Evolutionary conservation across 2,797 vertebrate species (phyloP), one percentile per base, ranked within the genome.

Genomic region (Margarornis squamiger): DNA sequence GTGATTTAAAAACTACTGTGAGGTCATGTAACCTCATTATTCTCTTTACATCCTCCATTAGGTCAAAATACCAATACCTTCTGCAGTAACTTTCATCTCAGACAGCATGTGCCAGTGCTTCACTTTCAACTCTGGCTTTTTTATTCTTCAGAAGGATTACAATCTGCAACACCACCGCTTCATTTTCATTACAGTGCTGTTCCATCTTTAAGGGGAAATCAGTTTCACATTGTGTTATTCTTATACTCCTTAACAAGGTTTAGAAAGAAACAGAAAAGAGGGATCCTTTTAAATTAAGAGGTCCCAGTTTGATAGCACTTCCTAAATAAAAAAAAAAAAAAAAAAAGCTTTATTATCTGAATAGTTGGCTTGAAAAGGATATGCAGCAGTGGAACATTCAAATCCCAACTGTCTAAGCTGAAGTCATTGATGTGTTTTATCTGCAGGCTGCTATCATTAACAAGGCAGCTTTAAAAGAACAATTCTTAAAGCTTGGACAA

Each of bases 401-500:
- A 91, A 96, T 96, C 93, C 86, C 91, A 76, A 46, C 93, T 86
- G 82, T 90, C 86, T 92, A 91, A 96, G 86, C 86, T 73, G 76
- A 97, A 97, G 63, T 91, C 96, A 97, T 92, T 95, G 95, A 96
- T 96, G 90, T 90, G 81, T 88, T 85, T 97, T 96, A 93, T 96
- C 96, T 96, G 82, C 87, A 94, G 91, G 85, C 62, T 88, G 67
- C 67, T 95, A 71, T 88, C 84, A 84, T 96, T 97, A 96, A 95
- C 92, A 95, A 97, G 91, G 51, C 84, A 88, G 61, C 84, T 95
- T 95, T 95, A 90, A 97, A 93, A 96, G 86, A 57, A 92, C 85
- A 83, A 74, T 65, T 97, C 96, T 97, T 97, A 93, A 96, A 97
- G 73, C 59, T 55, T 91, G 57, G 65, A 86, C 54, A 91, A 89